A percentile compares a stretch with the other conserved stretches of the same genome.
Evolutionary conservation across 1,140 invertebrate species (phyloP).

Genomic region (Drosophila subpulchrella): DNA sequence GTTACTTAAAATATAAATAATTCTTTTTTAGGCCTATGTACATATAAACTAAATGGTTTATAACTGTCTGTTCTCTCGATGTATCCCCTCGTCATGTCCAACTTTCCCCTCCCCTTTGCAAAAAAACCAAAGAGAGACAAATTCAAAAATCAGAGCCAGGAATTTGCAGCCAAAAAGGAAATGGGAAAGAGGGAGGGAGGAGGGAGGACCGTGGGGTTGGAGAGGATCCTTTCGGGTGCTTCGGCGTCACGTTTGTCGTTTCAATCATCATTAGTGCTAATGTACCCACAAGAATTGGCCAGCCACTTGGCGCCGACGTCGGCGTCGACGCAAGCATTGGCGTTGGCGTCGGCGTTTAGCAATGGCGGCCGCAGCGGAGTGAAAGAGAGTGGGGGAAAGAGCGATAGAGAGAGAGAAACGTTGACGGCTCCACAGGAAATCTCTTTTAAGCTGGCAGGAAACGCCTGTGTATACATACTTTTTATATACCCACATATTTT

Average conservation of each 20-base stretch:
- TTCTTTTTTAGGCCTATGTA: too few species aligned
- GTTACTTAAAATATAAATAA: too few species aligned
- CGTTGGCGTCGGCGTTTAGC: conserved; percentile 21
- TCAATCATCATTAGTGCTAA: conserved; percentile 85
- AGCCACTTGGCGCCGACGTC: conserved; percentile 59
- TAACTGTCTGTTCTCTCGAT: background rate
- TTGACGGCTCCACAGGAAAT: conserved; percentile 2
- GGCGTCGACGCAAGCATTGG: conserved; percentile 5
- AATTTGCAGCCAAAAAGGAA: conserved; percentile 39
- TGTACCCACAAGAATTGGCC: conserved; percentile 84
- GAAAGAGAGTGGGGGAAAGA: conserved; percentile 9
- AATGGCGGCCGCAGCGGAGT: conserved; percentile 43
- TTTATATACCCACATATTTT: conserved; percentile 38
- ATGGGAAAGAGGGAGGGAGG: background rate
- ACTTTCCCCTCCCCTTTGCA: conserved; percentile 1
- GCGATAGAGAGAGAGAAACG: conserved; percentile 1
- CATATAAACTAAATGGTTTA: too few species aligned
- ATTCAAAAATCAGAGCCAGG: conserved; percentile 72
- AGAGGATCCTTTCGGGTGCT: conserved; percentile 48
- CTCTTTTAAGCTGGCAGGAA: conserved; percentile 1
- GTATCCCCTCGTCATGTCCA: conserved; percentile 3
- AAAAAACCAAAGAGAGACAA: conserved; percentile 51
- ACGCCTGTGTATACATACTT: conserved; percentile 18
- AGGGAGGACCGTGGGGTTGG: background rate
- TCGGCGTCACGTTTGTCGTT: conserved; percentile 79